Evolutionary conservation across 2,797 vertebrate species (phyloP), one percentile per base, ranked within the genome.

Genomic region (Morus bassanus): DNA sequence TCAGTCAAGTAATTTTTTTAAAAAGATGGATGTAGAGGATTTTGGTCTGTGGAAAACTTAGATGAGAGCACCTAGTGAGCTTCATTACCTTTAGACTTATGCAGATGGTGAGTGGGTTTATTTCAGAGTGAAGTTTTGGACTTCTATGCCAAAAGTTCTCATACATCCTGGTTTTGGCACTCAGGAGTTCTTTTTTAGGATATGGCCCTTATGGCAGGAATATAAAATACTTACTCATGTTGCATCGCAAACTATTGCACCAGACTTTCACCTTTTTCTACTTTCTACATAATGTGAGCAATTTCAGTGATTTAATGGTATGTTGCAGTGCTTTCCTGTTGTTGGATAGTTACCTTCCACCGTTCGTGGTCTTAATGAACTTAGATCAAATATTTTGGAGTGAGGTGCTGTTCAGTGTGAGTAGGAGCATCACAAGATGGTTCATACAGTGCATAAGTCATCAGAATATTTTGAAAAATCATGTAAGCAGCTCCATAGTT

Each of bases 51-150:
- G 46, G 80, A 82, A 92, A 86, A 76, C 28, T 43, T 75, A 88
- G 39, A 76, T 51, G 54, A 79, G 63, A 86, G 39, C 70, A 96
- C 92, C 92, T 92, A 86, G 86, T 85, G 77, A 97, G 87, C 59
- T 89, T 82, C 57, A 23, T 91, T 96, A 96, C 93, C 95, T 97
- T 94, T 61, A 79, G 74, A 79, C 63, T 91, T 87, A 69, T 79
- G 77, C 96, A 97, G 94, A 95, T 96, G 96, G 90, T 96, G 92
- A 94, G 96, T 92, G 86, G 94, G 95, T 92, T 96, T 92, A 61
- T 93, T 88, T 91, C 83, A 87, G 80, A 94, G 50, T 68, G 88
- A 78, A 75, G 50, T 77, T 95, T 88, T 77, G 61, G 83, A 76
- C 54, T 88, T 78, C 46, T 0, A 63, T 82, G 80, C 83, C 80